These are phyloP conservation scores for Rhinella marina DNA, from an alignment of 2,797 vertebrate species.

Conservation along the genomic window DNA sequence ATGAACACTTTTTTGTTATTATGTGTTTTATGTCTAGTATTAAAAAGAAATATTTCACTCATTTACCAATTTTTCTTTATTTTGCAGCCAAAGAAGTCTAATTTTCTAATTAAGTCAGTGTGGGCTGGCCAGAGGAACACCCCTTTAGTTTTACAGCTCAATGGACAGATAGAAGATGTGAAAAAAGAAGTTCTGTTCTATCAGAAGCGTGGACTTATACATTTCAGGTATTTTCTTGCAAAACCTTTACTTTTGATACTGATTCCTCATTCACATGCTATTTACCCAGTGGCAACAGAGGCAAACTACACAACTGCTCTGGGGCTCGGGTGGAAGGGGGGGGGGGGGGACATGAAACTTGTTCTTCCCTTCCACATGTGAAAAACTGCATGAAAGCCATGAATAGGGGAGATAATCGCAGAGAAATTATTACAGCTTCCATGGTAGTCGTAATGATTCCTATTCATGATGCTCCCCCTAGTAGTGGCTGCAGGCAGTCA, in stretches of 20 bases:
- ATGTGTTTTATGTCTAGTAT: neutral
- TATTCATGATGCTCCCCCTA: too few relatives aligned
- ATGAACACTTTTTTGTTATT: neutral
- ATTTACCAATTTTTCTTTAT: neutral
- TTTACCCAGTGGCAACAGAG: too few relatives aligned
- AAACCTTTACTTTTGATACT: too few relatives aligned
- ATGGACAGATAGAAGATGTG: slow-evolving; percentile 81
- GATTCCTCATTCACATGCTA: neutral
- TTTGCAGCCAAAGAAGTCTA: slow-evolving; percentile 75
- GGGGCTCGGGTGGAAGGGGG: too few relatives aligned
- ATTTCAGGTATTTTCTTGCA: slow-evolving; percentile 74
- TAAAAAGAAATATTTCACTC: neutral
- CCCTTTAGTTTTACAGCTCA: slow-evolving; percentile 74
- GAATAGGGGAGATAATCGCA: too few relatives aligned
- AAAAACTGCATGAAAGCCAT: too few relatives aligned
- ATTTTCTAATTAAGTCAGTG: slow-evolving; percentile 70
- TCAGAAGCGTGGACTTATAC: slow-evolving; percentile 78
- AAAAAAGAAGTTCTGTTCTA: slow-evolving; percentile 76
- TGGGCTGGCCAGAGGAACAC: slow-evolving; percentile 69
- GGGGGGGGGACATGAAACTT: too few relatives aligned
- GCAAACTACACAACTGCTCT: too few relatives aligned
- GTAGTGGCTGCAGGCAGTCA: too few relatives aligned
- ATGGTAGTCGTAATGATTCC: too few relatives aligned
- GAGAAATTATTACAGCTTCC: too few relatives aligned
- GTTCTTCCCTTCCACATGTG: too few relatives aligned